Evolutionary conservation across 2,797 vertebrate genomes (phyloP), one percentile per base, ranked within the genome.

Genomic region (Myotis planiceps): DNA sequence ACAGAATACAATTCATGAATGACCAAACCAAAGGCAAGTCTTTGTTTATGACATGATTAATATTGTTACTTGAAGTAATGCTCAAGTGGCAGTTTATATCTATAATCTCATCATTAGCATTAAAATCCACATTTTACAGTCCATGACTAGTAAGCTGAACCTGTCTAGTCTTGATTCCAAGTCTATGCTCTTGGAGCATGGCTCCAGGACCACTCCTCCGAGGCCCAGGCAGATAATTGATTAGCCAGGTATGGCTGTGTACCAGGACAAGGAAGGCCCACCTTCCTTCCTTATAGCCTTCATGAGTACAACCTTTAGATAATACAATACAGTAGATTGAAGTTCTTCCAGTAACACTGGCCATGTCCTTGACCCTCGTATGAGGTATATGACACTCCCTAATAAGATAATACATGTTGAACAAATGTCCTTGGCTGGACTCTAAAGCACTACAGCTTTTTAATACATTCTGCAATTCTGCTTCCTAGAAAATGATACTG

Each of bases 91-190:
- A 94, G 58, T 34, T 53, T 81, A 13, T 9, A 79, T 69, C 25
- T 45, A 45, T 65, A 74, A 76, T 75, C 55, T 88, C 29, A 87
- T 25, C 4, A 68, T 63, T 55, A 92, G 19, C 15, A 65, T 51
- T 81, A 93, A 89, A 86, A 84, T 78, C 14, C 47, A 94, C 8
- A 84, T 68, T 72, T 49, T 78, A 84, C 47, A 80, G 16, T 27
- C 66, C 27, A 58, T 23, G 14, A 76, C 15, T 53, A 85, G 19
- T 84, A 76, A 87, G 2, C 18, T 85, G 23, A 95, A 72, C 10
- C 8, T 37, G 9, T 74, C 68, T 66, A 45, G 27, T 88, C 42
- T 90, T 78, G 27, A 72, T 69, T 89, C 15, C 34, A n/a, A 55
- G 29, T 14, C 0, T 49, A 84, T 83, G 29, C 14, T 84, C 25